phyloP scores from a whole-genome alignment of 2,888 invertebrate genomes.

The Lasioglossum calceatum region DNA sequence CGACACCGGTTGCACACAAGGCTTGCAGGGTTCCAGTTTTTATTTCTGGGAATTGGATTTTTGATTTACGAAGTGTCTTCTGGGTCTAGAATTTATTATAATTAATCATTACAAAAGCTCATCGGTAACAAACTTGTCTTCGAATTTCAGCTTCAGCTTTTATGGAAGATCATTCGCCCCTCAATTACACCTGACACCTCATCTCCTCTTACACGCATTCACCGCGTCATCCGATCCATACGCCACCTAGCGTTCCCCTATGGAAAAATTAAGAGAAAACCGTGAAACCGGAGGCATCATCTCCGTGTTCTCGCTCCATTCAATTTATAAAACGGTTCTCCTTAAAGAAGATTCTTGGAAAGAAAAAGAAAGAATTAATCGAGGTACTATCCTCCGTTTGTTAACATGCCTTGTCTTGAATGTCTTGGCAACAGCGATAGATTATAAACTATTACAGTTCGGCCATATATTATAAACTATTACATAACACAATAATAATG shows the following conservation, averaged over 20 bases:
- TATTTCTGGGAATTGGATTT: background rate
- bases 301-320: background rate
- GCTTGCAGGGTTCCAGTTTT: background rate
- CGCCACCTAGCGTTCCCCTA: background rate
- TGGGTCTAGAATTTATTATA: background rate
- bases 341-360: conserved; percentile 38
- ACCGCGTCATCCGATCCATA: background rate
- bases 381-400: no score
- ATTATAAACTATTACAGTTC: no score
- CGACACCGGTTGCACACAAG: no score
- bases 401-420: no score
- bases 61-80: background rate
- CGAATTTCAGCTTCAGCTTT: background rate
- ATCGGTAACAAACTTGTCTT: background rate
- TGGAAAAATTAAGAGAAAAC: conserved; percentile 57
- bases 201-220: conserved; percentile 18
- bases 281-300: conserved; percentile 41
- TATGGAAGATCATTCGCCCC: background rate
- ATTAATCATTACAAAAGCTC: background rate
- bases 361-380: background rate
- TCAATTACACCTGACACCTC: conserved; percentile 1
- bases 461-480: no score
- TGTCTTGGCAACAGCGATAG: no score
- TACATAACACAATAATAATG: no score
- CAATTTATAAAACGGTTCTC: conserved; percentile 59